Evolutionary conservation across 2,113 vertebrate genomes (phyloP), one percentile per base, ranked within the genome.

Genomic region (Gallinago paraguaiae): DNA sequence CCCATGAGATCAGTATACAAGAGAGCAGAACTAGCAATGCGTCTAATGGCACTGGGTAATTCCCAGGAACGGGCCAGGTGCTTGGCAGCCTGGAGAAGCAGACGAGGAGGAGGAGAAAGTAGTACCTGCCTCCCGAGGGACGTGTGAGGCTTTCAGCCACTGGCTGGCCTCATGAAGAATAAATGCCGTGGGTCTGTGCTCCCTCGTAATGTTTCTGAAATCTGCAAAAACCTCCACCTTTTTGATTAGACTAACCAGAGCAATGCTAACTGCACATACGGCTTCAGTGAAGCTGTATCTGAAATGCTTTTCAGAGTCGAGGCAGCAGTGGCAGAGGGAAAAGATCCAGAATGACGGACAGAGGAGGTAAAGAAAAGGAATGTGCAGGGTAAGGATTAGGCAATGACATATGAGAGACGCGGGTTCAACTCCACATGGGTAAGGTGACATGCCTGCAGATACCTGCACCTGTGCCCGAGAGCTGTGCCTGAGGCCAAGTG

Each of bases 1-100:
- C 82, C 67, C 63, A 79, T n/a, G 70, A 93, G 84, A 90, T 57
- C 30, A 33, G 39, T 69, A 45, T 39, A 35, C 27, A 56, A 22
- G 53, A 57, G 45, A 90, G 31, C 23, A 82, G 90, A 84, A 59
- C 46, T 82, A 53, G 61, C 0, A 0, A 82, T 30, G 35, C 3
- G 0, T 91, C 74, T 56, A 68, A 79, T 39, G 17, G 53, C 56
- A 72, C 48, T 17, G 18, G 17, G 41, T 54, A 91, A 63, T 86
- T 92, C 84, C 72, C 35, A 84, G 81, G 64, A 94, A 48, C 11
- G 82, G 56, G 11, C 77, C 81, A 94, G 77, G 87, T 75, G 50
- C 77, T 91, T 81, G 81, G 69, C 69, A 94, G 51, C 28, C 56
- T 71, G 64, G 25, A 95, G 46, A 50, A 92, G 72, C 72, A 91